Evolutionary conservation across 2,113 vertebrate genomes (phyloP), one percentile per base, ranked within the genome.

Genomic region (Planiliza haematocheilus): DNA sequence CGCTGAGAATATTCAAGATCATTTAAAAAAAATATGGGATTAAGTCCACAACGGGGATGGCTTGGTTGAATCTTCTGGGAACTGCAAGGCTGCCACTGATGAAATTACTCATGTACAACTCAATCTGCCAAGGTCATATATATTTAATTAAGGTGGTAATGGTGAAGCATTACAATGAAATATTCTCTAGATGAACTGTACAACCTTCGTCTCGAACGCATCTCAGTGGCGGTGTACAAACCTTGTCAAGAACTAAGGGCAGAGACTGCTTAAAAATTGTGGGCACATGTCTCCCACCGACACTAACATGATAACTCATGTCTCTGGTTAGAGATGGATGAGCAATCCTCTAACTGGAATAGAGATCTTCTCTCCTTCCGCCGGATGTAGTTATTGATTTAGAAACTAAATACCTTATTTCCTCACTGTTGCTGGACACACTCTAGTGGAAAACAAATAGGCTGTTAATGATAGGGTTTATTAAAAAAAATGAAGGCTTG

Each of bases 371-470:
- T 41, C 43, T 76, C 49, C 16, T 48, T 72, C 43, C 77, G 69
- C 79, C 70, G 83, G 78, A 84, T 62, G 63, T 24, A 57, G 24
- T 56, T 83, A 91, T 82, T 91, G 90, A 93, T 91, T 81, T 4
- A 16, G 53, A 80, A 77, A 82, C 73, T 1, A 59, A 68, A 81
- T 0, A 3, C 37, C 6, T 64, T 30, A 46, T 83, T 90, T 87
- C 73, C 68, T 64, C 48, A 30, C 67, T 66, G 59, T 46, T 84
- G 73, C 83, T 20, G 39, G 59, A 52, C 30, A 62, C 18, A 68
- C 72, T 68, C 62, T 76, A 46, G 71, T 51, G 64, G 38, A 39
- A 85, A 86, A 84, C 68, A 60, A 68, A 86, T 30, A 58, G 70
- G 61, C 82, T 38, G 52, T 68, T 79, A 80, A 91, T 84, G 63